Evolutionary conservation across 2,113 vertebrate genomes (phyloP), one percentile per base, ranked within the genome.

Genomic region (Oncorhynchus tshawytscha): DNA sequence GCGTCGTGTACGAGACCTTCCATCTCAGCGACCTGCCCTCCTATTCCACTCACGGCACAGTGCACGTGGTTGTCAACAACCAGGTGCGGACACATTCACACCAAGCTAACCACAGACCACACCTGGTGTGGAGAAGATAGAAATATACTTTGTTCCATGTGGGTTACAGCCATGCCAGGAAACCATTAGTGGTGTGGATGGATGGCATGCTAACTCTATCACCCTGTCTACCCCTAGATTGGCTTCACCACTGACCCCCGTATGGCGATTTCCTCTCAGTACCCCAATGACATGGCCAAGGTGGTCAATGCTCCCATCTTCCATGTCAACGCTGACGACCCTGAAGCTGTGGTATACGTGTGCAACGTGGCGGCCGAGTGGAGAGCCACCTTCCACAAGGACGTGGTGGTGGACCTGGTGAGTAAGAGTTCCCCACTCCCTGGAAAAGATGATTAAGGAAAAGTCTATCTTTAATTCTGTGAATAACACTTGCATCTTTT

Each of bases 231-330:
- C 70, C 76, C 2, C 27, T 88, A 99, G 97, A 99, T 99, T 0
- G 98, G 98, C n/a, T 99, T 99, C 89, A 99, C 98, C 20, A 99
- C 97, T 0, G 98, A 99, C 79, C 98, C 98, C 0, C 96, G 98
- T 0, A 94, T 98, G 94, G 96, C 98, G 0, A 97, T 97, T 8
- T 99, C 98, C 15, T 99, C 97, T 0, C 98, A 97, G 0, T 99
- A 99, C 82, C 97, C 97, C 0, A 99, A 97, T 0, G 98, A 99
- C 0, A 97, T 99, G 0, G 97, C 97, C 0, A 96, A 97, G 0
- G 98, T 99, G 2, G 98, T 99, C 72, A 99, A 99, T 0, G 98
- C 98, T 0, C 98, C 98, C 2, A 99, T 99, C 79, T 99, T 99
- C 92, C 98, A 99, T 0, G 98, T 99, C 74, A 99, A 99, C 0